These are phyloP conservation scores for Glaucidium brasilianum DNA, from an alignment of 2,113 vertebrate species.

Conservation along the genomic window DNA sequence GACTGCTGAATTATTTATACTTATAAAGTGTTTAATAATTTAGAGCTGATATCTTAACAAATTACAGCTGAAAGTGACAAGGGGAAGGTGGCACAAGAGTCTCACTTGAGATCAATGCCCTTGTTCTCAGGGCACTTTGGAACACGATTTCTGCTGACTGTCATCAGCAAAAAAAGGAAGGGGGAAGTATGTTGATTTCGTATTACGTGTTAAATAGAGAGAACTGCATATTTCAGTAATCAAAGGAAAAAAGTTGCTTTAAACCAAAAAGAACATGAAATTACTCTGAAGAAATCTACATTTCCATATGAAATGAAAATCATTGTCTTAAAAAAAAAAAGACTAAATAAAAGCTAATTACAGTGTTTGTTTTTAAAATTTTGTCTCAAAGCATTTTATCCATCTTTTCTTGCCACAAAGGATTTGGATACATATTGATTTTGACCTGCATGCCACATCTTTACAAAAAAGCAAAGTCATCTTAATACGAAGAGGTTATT, in stretches of 20 bases:
- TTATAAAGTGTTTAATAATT: conserved; percentile 90
- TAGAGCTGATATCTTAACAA: conserved; percentile 83
- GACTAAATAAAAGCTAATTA: conserved; percentile 66
- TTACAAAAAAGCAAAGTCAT: conserved; percentile 67
- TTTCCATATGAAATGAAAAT: conserved; percentile 69
- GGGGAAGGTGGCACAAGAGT: conserved; percentile 72
- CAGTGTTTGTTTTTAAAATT: conserved; percentile 68
- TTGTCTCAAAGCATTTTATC: conserved; percentile 55
- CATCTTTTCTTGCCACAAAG: conserved; percentile 55
- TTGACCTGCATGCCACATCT: conserved; percentile 50
- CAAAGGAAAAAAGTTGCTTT: conserved; percentile 67
- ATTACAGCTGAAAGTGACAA: conserved; percentile 82
- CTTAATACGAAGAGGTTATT: conserved; percentile 64
- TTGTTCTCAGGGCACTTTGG: conserved; percentile 65
- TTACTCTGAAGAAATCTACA: conserved; percentile 62
- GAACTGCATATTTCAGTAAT: conserved; percentile 66
- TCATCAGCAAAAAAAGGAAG: conserved; percentile 51
- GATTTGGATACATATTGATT: conserved; percentile 55
- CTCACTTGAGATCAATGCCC: conserved; percentile 71
- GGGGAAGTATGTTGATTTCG: conserved; percentile 62
- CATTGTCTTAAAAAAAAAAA: conserved; percentile 69
- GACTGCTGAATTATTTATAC: conserved; percentile 94
- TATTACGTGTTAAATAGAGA: conserved; percentile 59
- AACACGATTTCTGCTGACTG: conserved; percentile 73
- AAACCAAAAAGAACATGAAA: conserved; percentile 64